phyloP scores from a whole-genome alignment of 2,113 vertebrate genomes.

The Lamprologus ornatipinnis region DNA sequence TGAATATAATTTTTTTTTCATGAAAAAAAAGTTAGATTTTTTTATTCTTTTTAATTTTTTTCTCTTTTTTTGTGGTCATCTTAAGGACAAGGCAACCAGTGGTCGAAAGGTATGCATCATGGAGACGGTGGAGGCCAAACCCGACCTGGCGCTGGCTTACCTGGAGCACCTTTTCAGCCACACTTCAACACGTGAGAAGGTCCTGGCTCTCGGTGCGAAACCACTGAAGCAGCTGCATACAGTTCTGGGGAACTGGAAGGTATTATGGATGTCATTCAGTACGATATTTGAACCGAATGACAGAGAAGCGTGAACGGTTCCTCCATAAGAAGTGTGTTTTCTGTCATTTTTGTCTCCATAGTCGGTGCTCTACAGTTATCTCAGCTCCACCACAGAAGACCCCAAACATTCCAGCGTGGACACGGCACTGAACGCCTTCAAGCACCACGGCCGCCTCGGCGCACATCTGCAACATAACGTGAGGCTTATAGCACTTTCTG shows the following conservation, averaged over 20 bases:
- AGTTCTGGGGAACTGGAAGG: slow-evolving; percentile 77
- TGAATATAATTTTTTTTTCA: neutral
- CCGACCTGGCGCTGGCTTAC: slow-evolving; percentile 81
- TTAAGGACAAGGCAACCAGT: slow-evolving; percentile 47
- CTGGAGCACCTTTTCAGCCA: slow-evolving; percentile 80
- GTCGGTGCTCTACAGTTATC: slow-evolving; percentile 67
- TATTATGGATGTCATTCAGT: slow-evolving; percentile 17
- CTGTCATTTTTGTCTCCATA: slow-evolving; percentile 39
- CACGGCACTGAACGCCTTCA: slow-evolving; percentile 76
- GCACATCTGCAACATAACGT: slow-evolving; percentile 85
- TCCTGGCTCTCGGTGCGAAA: slow-evolving; percentile 69
- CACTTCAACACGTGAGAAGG: slow-evolving; percentile 67
- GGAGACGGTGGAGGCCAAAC: slow-evolving; percentile 71
- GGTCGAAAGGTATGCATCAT: slow-evolving; percentile 71
- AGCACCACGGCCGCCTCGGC: slow-evolving; percentile 72
- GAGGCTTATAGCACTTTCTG: neutral
- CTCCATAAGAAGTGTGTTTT: neutral
- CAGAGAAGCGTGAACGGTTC: neutral
- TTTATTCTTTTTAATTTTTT: neutral
- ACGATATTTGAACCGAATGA: neutral
- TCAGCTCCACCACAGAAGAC: slow-evolving; percentile 49
- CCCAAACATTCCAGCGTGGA: slow-evolving; percentile 45
- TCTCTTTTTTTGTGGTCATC: neutral
- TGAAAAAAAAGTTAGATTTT: neutral
- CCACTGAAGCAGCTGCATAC: slow-evolving; percentile 76